Evolutionary conservation across 2,797 vertebrate species (phyloP), one percentile per base, ranked within the genome.

Genomic region (Gastrophryne carolinensis): DNA sequence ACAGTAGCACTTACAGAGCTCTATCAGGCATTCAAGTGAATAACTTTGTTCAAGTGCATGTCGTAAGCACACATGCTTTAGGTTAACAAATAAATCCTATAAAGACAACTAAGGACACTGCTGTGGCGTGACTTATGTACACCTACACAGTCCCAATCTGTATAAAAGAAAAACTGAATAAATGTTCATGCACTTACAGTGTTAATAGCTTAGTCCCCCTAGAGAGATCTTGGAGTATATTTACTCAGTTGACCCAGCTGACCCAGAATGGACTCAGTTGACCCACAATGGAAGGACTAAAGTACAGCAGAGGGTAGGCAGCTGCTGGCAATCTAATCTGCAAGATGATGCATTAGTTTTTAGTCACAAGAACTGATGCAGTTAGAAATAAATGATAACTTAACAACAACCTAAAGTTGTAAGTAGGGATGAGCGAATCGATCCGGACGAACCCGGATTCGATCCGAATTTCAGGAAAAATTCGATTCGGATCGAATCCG

Each of bases 1-100:
- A 66, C 68, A 72, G 75, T 66, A 78, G 75, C 75, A 78, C 75
- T 78, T 72, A 78, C 75, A 77, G 61, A 58, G 61, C 41, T 44
- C 68, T 58, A 78, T 72, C 75, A 78, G 60, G 60, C 68, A 78
- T 78, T 78, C 75, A 78, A 77, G 49, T 77, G 75, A 65, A 71
- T 56, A 77, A 77, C 67, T 49, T 60, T 29, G 75, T 71, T 77
- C 75, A 77, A 77, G 60, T 77, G 75, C 67, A 77, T 71, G 60
- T 71, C 60, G 75, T 65, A 71, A 71, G 69, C 75, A 71, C 60
- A 71, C 60, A 57, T 32, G 30, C 75, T 72, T 72, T 72, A 71
- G 67, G 75, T 72, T 78, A 72, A 78, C 60, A 53, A 72, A 66
- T 47, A 66, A n/a, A 15, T 60, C 70, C 57, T 68, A 53, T 57